Base-by-base conservation (phyloP, 2,797 vertebrate genomes). In the Channallabes apus region DNA sequence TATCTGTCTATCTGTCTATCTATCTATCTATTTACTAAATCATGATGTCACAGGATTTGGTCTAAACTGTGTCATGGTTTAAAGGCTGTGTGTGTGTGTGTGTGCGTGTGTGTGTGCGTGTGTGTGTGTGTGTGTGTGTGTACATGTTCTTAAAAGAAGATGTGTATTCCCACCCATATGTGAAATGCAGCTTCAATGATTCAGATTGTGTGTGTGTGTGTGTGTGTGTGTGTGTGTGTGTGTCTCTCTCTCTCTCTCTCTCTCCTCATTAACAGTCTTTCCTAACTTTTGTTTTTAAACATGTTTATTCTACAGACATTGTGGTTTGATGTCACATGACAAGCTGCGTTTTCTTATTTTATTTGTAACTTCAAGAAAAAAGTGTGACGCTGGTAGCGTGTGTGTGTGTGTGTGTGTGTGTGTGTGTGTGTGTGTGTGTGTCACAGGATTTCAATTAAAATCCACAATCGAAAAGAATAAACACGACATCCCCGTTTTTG, bases 111-210 rank as follows among this genome's bases (percentile, higher is more conserved):
- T 51, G 71, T 46, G n/a, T n/a, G n/a, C n/a, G n/a, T n/a, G n/a
- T n/a, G n/a, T n/a, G 71, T 65, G 24, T 65, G 90, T 14, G 15
- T 35, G 67, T 65, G 59, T 62, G 61, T 88, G 89, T 88, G 35
- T 38, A 61, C 83, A 62, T 86, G 64, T 83, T 46, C n/a, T 41
- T 77, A 61, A 67, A 78, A 81, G 71, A 46, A 82, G 27, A 65
- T 75, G 35, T 85, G 73, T 62, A 69, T 68, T 88, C 76, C 35
- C 56, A 75, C 15, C 69, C 82, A 58, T 86, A 41, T 80, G 82
- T 72, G 65, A 80, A 88, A 90, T 83, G 87, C 82, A 90, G 85
- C 82, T 88, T 90, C 91, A 59, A n/a, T n/a, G n/a, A n/a, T n/a
- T n/a, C n/a, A n/a, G n/a, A n/a, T n/a, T n/a, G n/a, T n/a, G n/a